Base-by-base conservation (phyloP, 2,113 vertebrate species). In the Andinoacara biseriatus region DNA sequence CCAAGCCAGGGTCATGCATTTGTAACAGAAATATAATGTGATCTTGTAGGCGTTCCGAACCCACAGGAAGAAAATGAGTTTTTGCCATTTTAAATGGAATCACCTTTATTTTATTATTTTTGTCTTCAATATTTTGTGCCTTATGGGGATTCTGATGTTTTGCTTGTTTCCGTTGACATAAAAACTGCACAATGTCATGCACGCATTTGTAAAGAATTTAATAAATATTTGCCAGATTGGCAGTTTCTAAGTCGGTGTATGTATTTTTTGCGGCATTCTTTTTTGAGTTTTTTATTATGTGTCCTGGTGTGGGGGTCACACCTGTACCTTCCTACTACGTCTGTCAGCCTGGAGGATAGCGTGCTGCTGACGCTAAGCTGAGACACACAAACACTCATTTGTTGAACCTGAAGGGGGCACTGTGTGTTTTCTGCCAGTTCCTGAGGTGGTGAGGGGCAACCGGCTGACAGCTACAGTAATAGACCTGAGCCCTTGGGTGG, bases 401-500 rank as follows among this genome's bases (percentile, higher is more conserved):
- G 58, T 67, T 72, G 49, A 86, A 86, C 86, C 78, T 89, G 75
- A 90, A 84, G 60, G 52, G 35, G 74, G 59, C 56, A 65, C 31
- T 87, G 58, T 91, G 74, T 91, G 88, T 92, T 87, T 87, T 69
- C 26, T 93, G 91, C 83, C 76, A 99, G 97, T 98, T 81, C 98
- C 98, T 10, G 97, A 98, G 78, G 54, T 97, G 86, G 95, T 99
- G 7, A 96, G 97, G 1, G 98, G 98, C 76, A 95, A 95, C 76
- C 97, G 95, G 0, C 96, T 99, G 93, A 98, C 97, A n/a, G 97
- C 98, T 1, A 97, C 96, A 0, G 98, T 99, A 90, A 97, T 97
- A 87, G 97, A 97, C 59, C 94, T 99, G 91, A 99, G 96, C 93
- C 97, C 98, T 0, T 99, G 98, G 98, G 98, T 99, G 2, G 98